Evolutionary conservation across 2,113 vertebrate species (phyloP).

Genomic region (Sebastes schlegelii): DNA sequence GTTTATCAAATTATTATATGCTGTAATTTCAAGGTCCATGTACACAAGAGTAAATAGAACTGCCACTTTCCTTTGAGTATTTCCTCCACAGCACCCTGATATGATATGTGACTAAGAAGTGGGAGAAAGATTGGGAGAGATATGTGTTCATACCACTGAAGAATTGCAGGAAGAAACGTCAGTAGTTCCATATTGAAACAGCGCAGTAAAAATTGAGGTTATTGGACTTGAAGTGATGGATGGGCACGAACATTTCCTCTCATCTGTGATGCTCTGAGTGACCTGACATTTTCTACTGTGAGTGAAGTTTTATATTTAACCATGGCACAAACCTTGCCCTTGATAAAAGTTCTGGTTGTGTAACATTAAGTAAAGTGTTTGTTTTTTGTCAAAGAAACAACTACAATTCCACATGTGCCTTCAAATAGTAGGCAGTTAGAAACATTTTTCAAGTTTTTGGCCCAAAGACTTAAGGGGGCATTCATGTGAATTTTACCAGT

Average conservation of each 20-base stretch:
- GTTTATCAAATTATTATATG: neutral
- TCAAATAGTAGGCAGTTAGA: neutral
- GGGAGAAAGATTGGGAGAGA: neutral
- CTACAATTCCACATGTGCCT: neutral
- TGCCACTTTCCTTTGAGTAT: neutral
- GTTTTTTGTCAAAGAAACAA: neutral
- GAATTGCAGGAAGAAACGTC: slow-evolving; percentile 3
- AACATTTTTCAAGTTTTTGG: neutral
- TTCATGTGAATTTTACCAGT: too few species aligned
- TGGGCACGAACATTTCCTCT: slow-evolving; percentile 18
- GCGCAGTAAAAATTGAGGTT: slow-evolving; percentile 8
- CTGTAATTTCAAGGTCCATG: neutral
- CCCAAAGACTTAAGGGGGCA: too few species aligned
- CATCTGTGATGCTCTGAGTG: slow-evolving; percentile 41
- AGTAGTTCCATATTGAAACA: slow-evolving; percentile 17
- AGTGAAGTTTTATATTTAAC: slow-evolving; percentile 32
- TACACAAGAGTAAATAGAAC: neutral
- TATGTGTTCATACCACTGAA: neutral
- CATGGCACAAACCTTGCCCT: neutral
- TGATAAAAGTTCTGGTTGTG: neutral
- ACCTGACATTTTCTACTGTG: slow-evolving; percentile 45
- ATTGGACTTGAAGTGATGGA: slow-evolving; percentile 46
- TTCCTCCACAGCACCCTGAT: neutral
- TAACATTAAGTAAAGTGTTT: neutral
- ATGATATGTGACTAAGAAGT: neutral